Percentiles rank a stretch among this genome's conserved stretches.
phyloP scores from a whole-genome alignment of 2,797 vertebrate genomes.

The Melanotaenia boesemani region DNA sequence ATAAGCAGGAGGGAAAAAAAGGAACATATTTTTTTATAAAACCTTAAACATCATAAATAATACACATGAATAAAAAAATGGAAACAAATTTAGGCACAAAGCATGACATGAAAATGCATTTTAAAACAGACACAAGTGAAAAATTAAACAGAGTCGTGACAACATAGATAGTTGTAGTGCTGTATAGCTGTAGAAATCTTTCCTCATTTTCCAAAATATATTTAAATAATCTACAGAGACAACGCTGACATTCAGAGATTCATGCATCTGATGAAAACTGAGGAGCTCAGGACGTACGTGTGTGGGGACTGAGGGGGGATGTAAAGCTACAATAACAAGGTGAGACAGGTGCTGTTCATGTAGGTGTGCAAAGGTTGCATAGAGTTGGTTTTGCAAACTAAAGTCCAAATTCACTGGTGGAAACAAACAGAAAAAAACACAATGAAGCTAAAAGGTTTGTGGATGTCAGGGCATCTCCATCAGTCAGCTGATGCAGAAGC shows the following conservation, averaged over 20 bases:
- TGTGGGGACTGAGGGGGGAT: not conserved
- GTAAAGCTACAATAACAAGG: slow-evolving; percentile 26
- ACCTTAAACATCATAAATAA: slow-evolving; percentile 57
- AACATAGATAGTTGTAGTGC: slow-evolving; percentile 22
- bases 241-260: slow-evolving; percentile 4
- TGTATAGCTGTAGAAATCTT: slow-evolving; percentile 5
- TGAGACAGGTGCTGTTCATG: slow-evolving; percentile 6
- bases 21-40: slow-evolving; percentile 23
- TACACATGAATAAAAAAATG: slow-evolving; percentile 14
- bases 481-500: not conserved
- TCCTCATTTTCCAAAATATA: slow-evolving; percentile 1
- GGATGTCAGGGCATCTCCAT: not conserved
- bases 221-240: slow-evolving; percentile 1
- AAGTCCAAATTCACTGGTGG: slow-evolving; percentile 6
- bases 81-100: slow-evolving; percentile 48
- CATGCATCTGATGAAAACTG: not conserved
- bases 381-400: slow-evolving; percentile 23
- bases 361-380: slow-evolving; percentile 49
- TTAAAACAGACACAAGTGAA: not conserved
- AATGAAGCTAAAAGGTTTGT: not conserved
- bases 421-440: not conserved
- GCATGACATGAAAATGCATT: slow-evolving; percentile 9
- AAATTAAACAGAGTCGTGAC: slow-evolving; percentile 5
- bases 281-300: not conserved
- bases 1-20: slow-evolving; percentile 2